A percentile compares a stretch with the other conserved stretches of the same genome.
Conservation (phyloP, 2,888 invertebrate genomes). For the Stratiomys singularior region DNA sequence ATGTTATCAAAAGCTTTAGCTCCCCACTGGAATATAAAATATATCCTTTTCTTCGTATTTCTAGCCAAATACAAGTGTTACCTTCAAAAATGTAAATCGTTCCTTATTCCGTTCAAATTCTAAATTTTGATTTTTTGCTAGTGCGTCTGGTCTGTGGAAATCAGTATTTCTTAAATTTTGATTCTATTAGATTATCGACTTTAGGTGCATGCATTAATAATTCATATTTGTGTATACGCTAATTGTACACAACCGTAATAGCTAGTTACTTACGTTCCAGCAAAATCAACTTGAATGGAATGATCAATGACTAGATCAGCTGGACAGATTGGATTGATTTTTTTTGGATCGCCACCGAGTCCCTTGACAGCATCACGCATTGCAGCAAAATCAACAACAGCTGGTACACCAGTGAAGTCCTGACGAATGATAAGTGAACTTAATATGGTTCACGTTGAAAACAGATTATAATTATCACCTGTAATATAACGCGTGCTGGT, state of each 20-base stretch:
- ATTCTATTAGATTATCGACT: constrained; percentile 21
- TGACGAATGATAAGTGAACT: constrained; percentile 59
- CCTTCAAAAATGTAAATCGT: constrained; percentile 95
- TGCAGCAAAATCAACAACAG: constrained; percentile 98
- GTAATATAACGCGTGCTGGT: constrained; percentile 94
- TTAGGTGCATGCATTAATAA: too few relatives aligned
- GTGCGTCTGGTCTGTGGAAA: constrained; percentile 77
- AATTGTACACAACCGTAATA: too few relatives aligned
- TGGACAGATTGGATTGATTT: constrained; percentile 97
- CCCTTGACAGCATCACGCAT: constrained; percentile 95
- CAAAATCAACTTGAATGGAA: constrained; percentile 96
- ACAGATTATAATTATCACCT: constrained; percentile 73
- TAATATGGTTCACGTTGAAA: background rate
- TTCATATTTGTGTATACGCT: too few relatives aligned
- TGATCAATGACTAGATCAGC: constrained; percentile 99
- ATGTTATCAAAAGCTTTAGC: constrained; percentile 95
- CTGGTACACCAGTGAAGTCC: constrained; percentile 97
- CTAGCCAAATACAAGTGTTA: constrained; percentile 60
- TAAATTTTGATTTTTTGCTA: constrained; percentile 91
- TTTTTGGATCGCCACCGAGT: constrained; percentile 88
- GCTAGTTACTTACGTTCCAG: constrained; percentile 70
- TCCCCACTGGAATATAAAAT: constrained; percentile 81
- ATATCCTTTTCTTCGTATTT: constrained; percentile 30
- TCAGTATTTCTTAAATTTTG: constrained; percentile 4
- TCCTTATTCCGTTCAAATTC: constrained; percentile 97